Conservation (phyloP, 2,113 vertebrate genomes). For the Tachysurus vachellii region DNA sequence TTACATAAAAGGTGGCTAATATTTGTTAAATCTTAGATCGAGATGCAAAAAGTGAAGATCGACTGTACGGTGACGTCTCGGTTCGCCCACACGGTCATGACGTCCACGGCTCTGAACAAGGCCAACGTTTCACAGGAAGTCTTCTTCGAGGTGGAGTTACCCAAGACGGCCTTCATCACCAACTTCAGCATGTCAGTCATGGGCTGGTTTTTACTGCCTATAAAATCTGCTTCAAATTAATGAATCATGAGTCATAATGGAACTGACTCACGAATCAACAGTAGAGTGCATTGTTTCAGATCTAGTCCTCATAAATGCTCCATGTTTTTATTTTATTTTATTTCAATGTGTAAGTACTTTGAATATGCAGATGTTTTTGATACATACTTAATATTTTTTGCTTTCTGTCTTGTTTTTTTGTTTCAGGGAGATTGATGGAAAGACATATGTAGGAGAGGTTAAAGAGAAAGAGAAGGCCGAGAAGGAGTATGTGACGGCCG, state of each 20-base stretch:
- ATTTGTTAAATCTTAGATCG: conserved; percentile 39
- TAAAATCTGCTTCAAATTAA: conserved; percentile 7
- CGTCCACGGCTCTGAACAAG: conserved; percentile 83
- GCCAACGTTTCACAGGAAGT: conserved; percentile 81
- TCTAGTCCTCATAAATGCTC: background rate
- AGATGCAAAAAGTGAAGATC: conserved; percentile 78
- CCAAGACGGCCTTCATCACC: conserved; percentile 93
- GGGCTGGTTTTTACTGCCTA: background rate
- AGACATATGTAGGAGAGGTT: conserved; percentile 81
- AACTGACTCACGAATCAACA: conserved; percentile 4
- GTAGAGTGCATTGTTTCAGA: background rate
- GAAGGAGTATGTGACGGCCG: conserved; percentile 85
- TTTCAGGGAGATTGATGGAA: conserved; percentile 81
- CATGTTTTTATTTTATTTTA: background rate
- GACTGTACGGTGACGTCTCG: conserved; percentile 84
- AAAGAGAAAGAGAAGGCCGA: conserved; percentile 88
- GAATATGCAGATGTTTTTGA: background rate
- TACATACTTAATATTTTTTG: background rate
- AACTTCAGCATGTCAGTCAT: conserved; percentile 91
- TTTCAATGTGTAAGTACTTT: background rate
- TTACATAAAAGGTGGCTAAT: background rate
- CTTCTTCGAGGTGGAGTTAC: conserved; percentile 87
- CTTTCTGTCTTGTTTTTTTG: background rate
- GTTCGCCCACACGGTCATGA: conserved; percentile 89
- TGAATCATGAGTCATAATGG: conserved; percentile 6